phyloP scores from a whole-genome alignment of 30 jellyfish, hydroid and myxozoan species.

The Pseudorhiza aurosa region DNA sequence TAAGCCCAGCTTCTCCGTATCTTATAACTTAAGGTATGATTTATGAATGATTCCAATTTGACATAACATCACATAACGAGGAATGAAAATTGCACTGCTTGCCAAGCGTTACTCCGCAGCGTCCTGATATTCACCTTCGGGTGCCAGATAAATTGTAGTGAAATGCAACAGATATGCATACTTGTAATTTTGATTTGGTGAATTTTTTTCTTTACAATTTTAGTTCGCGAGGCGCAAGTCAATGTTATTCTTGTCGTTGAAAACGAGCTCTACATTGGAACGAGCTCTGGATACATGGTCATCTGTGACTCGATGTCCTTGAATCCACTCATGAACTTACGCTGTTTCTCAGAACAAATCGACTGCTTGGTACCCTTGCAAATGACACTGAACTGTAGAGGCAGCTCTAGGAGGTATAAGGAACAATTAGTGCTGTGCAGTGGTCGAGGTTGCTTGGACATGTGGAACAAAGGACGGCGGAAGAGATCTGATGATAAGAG shows the following conservation, averaged over 20 bases:
- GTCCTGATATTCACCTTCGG: no score
- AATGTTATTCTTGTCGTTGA: constrained; percentile 81
- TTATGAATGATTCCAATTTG: no score
- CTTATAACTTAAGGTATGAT: no score
- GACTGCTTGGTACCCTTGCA: constrained; percentile 83
- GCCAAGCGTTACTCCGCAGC: no score
- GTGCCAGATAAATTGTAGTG: no score
- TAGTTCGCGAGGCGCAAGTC: constrained; percentile 89
- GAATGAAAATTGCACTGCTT: no score
- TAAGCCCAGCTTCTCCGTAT: no score
- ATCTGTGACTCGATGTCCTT: constrained; percentile 82
- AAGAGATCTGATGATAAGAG: constrained; percentile 44
- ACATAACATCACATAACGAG: no score
- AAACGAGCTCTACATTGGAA: constrained; percentile 86
- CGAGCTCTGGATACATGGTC: constrained; percentile 84
- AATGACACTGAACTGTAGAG: constrained; percentile 64
- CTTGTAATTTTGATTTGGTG: no score
- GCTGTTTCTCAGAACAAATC: constrained; percentile 84
- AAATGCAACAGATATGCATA: no score
- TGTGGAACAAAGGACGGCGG: constrained; percentile 67
- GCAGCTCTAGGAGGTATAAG: constrained; percentile 49
- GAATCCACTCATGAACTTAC: constrained; percentile 47
- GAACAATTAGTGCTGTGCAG: constrained; percentile 74
- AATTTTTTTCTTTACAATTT: no score
- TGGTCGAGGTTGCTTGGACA: constrained; percentile 83